Base-by-base conservation (phyloP, 2,113 vertebrate genomes). In the Carettochelys insculpta region DNA sequence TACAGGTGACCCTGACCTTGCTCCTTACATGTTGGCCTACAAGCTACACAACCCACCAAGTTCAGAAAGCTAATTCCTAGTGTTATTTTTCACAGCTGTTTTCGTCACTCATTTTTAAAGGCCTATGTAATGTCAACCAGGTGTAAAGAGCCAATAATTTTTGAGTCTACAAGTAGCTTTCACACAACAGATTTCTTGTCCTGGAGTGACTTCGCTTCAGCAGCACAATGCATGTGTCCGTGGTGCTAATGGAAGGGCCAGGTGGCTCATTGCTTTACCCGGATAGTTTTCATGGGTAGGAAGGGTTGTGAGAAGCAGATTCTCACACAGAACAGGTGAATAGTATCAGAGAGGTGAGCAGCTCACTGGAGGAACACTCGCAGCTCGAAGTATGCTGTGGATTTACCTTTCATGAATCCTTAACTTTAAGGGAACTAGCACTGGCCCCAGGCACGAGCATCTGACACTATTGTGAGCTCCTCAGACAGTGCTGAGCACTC, bases 81-180 rank as follows among this genome's bases (percentile, higher is more conserved):
- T 47, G 82, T n/a, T 65, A 51, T 75, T 25, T 75, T 45, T 41
- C 90, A 52, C 56, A 45, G 25, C 52, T 0, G 0, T 87, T 93
- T 83, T 68, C 78, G 51, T 75, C 27, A 48, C 89, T 86, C 80
- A 89, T n/a, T 88, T 94, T 85, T 90, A 89, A 88, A 88, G 87
- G 87, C 43, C 93, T 93, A 56, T 78, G 77, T 43, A 71, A 68
- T 56, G 86, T 87, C 91, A 95, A 91, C 61, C 81, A 83, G 82
- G 78, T 94, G 84, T 22, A 75, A 68, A 90, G 54, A 78, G 48
- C 82, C 90, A 68, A 82, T 93, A 93, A 94, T 94, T 95, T 94
- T 84, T 51, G 47, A 78, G 82, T 86, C 89, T 94, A 90, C 87
- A 83, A 87, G 91, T 27, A 61, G 41, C 81, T 87, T 91, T 77